Evolutionary conservation across 2,113 vertebrate species (phyloP), one percentile per base, ranked within the genome.

Genomic region (Lates calcarifer): DNA sequence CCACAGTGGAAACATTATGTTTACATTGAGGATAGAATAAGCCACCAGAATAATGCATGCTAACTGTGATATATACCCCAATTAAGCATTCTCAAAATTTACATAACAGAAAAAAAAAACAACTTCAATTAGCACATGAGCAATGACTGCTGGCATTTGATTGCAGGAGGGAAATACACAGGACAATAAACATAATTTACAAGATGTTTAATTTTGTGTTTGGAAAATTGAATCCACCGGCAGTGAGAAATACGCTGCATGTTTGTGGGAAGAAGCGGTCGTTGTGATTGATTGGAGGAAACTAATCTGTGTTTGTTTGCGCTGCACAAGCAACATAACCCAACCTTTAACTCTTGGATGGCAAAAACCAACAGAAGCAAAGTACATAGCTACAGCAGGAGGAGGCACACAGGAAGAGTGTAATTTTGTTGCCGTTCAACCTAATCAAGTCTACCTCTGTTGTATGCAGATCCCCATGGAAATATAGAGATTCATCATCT

Each of bases 401-500:
- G 62, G 43, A 85, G 63, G 31, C 60, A n/a, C 60, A 56, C 35
- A 0, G 51, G 55, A 76, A 58, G 62, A 78, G 75, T 81, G 77
- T 81, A 89, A 86, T 88, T 90, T 58, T 88, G 72, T 85, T 92
- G 79, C 89, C 62, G 86, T 91, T 94, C 82, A 88, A 91, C 87
- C 92, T 95, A 94, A 95, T 95, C 90, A 90, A 91, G 89, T 90
- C 94, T 91, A 85, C 91, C 90, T 92, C 90, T 85, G 87, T 93
- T 87, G 76, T 86, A 75, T 49, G 79, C 86, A 87, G 89, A 92
- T 95, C 94, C 92, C 92, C 53, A 62, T 85, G 93, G 91, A 95
- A 95, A 95, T 94, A 95, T 87, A 89, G 89, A 93, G 92, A 95
- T 95, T 95, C 92, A 91, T 94, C 91, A 93, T 91, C 93, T 94